Percentiles rank a stretch among this genome's conserved stretches.
Evolutionary conservation across 2,888 invertebrate species (phyloP).

Genomic region (Pimpla rufipes): DNA sequence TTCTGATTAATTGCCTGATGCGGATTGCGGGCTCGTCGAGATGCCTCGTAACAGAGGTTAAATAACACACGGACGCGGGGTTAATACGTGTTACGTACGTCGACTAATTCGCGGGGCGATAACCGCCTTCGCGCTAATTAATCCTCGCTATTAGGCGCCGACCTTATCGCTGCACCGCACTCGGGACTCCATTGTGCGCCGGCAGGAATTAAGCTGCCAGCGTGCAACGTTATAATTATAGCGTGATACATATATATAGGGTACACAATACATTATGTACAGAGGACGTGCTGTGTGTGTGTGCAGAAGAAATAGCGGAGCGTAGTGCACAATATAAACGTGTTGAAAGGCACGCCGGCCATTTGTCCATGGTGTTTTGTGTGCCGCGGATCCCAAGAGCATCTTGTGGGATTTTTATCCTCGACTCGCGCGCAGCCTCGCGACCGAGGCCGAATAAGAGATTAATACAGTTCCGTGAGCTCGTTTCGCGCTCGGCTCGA

Average conservation of each 20-base stretch:
- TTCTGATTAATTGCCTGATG: slow-evolving; percentile 50
- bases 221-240: slow-evolving; percentile 58
- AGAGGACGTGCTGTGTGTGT: background rate
- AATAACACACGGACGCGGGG: slow-evolving; percentile 50
- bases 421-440: background rate
- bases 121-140: slow-evolving; percentile 70
- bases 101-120: slow-evolving; percentile 69
- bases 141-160: slow-evolving; percentile 69
- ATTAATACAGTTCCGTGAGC: slow-evolving; percentile 61
- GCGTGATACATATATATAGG: slow-evolving; percentile 13
- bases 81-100: slow-evolving; percentile 63
- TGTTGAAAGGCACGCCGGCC: slow-evolving; percentile 40
- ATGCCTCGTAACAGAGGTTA: slow-evolving; percentile 50
- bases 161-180: slow-evolving; percentile 60
- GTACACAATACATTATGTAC: slow-evolving; percentile 24
- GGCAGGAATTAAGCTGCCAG: slow-evolving; percentile 44
- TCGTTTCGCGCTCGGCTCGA: slow-evolving; percentile 57
- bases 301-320: background rate
- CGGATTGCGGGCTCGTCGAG: slow-evolving; percentile 26
- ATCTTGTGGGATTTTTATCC: slow-evolving; percentile 22
- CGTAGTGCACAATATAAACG: slow-evolving; percentile 3
- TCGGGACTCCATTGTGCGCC: slow-evolving; percentile 61
- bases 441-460: slow-evolving; percentile 68
- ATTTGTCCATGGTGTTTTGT: slow-evolving; percentile 57
- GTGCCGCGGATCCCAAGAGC: slow-evolving; percentile 33